These are phyloP conservation scores for Leptodactylus fallax DNA, from an alignment of 2,797 vertebrate species.

Conservation along the genomic window DNA sequence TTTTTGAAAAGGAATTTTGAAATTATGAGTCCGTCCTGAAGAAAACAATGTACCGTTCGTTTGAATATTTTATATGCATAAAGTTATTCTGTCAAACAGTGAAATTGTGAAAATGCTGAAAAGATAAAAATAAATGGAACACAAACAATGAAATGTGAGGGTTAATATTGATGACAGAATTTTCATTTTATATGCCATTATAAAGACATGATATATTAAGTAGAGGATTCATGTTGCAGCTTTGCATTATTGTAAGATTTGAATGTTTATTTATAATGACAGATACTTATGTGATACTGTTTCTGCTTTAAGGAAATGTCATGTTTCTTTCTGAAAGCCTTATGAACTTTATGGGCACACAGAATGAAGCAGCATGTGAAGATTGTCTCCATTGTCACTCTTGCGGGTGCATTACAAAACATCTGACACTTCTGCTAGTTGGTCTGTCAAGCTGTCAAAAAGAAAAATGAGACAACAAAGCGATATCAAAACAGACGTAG, in stretches of 20 bases:
- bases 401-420: conserved; percentile 36
- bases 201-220: background rate
- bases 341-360: conserved; percentile 42
- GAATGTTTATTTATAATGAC: conserved; percentile 31
- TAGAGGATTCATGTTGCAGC: background rate
- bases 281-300: conserved; percentile 27
- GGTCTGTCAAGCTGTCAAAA: conserved; percentile 57
- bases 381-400: conserved; percentile 58
- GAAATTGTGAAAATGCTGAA: background rate
- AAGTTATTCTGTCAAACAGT: background rate
- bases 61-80: background rate
- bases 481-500: conserved; percentile 45
- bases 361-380: conserved; percentile 31
- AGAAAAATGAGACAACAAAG: conserved; percentile 47
- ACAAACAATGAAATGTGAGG: background rate
- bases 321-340: conserved; percentile 35
- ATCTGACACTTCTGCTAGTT: conserved; percentile 54
- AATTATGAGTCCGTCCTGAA: background rate
- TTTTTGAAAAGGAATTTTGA: background rate
- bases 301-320: conserved; percentile 28
- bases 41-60: background rate
- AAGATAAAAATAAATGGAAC: background rate
- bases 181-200: background rate
- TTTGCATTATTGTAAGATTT: conserved; percentile 12
- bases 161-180: background rate